Conservation (phyloP, 1,140 invertebrate species). For the Idris sp. region DNA sequence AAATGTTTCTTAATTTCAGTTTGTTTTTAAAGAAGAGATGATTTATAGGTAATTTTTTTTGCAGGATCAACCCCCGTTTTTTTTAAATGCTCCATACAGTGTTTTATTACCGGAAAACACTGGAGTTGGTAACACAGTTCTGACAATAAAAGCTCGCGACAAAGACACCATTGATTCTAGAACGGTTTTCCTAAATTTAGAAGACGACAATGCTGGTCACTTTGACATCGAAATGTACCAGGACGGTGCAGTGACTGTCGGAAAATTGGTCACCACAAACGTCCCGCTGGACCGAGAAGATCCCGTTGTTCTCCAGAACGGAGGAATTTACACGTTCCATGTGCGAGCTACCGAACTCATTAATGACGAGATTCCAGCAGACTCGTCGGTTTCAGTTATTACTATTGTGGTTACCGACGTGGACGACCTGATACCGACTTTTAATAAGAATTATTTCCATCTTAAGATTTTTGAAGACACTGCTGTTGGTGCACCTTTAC, state of each 20-base stretch:
- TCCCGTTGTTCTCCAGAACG: slow-evolving; percentile 84
- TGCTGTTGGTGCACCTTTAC: slow-evolving; percentile 82
- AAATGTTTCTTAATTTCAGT: not conserved
- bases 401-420: slow-evolving; percentile 90
- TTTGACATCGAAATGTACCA: slow-evolving; percentile 81
- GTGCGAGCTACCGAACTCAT: slow-evolving; percentile 87
- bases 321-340: slow-evolving; percentile 87
- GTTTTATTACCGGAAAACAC: slow-evolving; percentile 87
- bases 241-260: slow-evolving; percentile 77
- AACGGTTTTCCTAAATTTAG: slow-evolving; percentile 82
- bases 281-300: slow-evolving; percentile 86
- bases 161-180: slow-evolving; percentile 87
- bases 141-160: slow-evolving; percentile 85
- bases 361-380: slow-evolving; percentile 84
- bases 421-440: slow-evolving; percentile 89
- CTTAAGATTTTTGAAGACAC: slow-evolving; percentile 88
- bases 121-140: slow-evolving; percentile 79
- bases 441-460: slow-evolving; percentile 83
- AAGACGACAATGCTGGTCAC: slow-evolving; percentile 84
- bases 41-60: slow-evolving; percentile 1
- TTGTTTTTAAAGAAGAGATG: no score
- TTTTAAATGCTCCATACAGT: slow-evolving; percentile 88
- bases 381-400: slow-evolving; percentile 83
- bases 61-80: slow-evolving; percentile 87
- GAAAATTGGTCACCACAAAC: slow-evolving; percentile 81